Evolutionary conservation across 2,797 vertebrate genomes (phyloP), one percentile per base, ranked within the genome.

Genomic region (Mormyrus hasselquistii): DNA sequence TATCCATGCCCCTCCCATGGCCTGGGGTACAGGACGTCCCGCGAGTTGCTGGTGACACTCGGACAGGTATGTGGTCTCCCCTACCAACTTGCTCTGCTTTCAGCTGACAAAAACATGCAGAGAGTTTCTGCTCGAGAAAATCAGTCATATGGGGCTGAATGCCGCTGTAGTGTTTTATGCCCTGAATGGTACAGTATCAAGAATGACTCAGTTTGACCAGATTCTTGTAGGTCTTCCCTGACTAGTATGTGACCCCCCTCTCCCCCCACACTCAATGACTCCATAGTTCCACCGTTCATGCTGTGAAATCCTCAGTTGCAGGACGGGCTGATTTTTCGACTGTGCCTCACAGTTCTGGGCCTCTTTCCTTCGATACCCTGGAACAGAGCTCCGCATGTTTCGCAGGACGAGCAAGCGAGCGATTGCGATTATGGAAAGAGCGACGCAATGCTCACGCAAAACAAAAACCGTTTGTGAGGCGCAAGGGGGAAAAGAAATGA

Each of bases 401-500:
- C 8, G n/a, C 76, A 44, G 38, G 41, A 47, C 41, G 41, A 47
- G 38, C 76, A 47, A 73, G 69, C 12, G 12, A 73, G 14, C 69
- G 16, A 73, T 73, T 1, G 69, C 41, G 41, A 47, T 82, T 82
- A 82, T 5, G 3, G 8, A 44, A 82, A 47, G 76, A 85, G 44
- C 44, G 22, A 89, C 53, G 19, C 6, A n/a, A n/a, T 47, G 41
- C 76, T 82, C 76, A 9, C 19, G 41, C 6, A n/a, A 44, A 47
- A 82, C 76, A 79, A 44, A 44, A 79, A 44, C 38, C 38, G 47
- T 47, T 79, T n/a, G 41, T 82, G 76, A 82, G 76, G 41, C 16
- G 29, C 41, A 16, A 16, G 87, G 83, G 88, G 25, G 41, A 3
- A 57, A 55, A 65, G 52, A 90, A 34, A 69, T 87, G 87, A 87